Percentiles rank a stretch among this genome's conserved stretches.
Evolutionary conservation across 2,888 invertebrate species (phyloP).

Genomic region (Polia nebulosa): DNA sequence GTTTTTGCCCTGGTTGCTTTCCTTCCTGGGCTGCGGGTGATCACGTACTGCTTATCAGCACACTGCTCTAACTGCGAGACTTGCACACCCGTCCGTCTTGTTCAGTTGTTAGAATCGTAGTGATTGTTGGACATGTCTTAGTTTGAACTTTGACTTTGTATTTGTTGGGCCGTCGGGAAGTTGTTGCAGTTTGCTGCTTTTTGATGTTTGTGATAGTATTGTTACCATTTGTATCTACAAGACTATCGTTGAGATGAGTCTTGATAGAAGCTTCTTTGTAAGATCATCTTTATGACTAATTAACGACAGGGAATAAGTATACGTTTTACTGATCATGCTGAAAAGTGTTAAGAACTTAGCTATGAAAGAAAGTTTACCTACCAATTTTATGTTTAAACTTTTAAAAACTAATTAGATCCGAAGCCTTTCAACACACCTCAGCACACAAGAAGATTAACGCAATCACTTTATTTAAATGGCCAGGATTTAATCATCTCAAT

Average conservation of each 20-base stretch:
- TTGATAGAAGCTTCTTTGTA: neutral
- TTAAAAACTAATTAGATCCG: neutral
- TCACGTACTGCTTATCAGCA: slow-evolving; percentile 67
- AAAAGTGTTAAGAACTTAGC: neutral
- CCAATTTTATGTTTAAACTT: neutral
- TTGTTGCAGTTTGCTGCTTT: neutral
- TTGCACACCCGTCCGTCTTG: slow-evolving; percentile 54
- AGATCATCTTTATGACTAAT: too few relatives aligned
- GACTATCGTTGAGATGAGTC: neutral
- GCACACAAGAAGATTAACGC: slow-evolving; percentile 5
- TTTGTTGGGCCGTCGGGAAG: slow-evolving; percentile 12
- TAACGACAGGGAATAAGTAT: neutral
- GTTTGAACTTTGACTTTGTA: slow-evolving; percentile 39
- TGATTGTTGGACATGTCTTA: slow-evolving; percentile 37
- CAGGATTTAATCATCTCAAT: slow-evolving; percentile 14
- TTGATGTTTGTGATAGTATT: slow-evolving; percentile 3
- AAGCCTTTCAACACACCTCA: slow-evolving; percentile 2
- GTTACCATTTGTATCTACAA: neutral
- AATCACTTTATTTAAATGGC: slow-evolving; percentile 23
- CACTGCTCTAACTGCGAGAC: slow-evolving; percentile 39
- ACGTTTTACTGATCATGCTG: neutral
- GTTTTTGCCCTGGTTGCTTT: slow-evolving; percentile 63
- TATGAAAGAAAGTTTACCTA: neutral
- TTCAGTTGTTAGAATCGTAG: slow-evolving; percentile 28
- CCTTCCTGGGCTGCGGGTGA: slow-evolving; percentile 66